Conservation (phyloP, 2,797 vertebrate species). For the Notolepis coatsorum region DNA sequence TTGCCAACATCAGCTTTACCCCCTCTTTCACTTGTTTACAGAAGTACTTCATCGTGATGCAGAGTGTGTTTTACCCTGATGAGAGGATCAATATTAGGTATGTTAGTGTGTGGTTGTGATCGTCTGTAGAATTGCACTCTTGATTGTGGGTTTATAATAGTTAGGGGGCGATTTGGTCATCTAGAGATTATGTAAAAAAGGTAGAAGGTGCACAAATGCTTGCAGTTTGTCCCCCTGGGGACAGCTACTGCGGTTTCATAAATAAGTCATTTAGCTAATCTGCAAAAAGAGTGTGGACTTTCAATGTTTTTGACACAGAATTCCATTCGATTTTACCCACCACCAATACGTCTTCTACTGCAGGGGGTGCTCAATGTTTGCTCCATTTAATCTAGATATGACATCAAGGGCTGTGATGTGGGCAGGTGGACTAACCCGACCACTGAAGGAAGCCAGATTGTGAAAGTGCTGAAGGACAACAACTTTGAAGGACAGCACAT, state of each 20-base stretch:
- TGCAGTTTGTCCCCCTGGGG: too few species aligned
- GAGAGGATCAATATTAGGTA: slow-evolving; percentile 81
- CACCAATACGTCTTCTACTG: too few species aligned
- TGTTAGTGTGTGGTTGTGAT: slow-evolving; percentile 27
- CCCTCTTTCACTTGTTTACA: slow-evolving; percentile 42
- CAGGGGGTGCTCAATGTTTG: too few species aligned
- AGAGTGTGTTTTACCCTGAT: slow-evolving; percentile 85
- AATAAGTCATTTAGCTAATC: too few species aligned
- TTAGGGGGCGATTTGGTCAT: background rate
- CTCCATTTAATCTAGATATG: slow-evolving; percentile 72
- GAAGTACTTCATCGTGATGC: slow-evolving; percentile 88
- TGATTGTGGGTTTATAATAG: too few species aligned
- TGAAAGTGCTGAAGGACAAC: slow-evolving; percentile 84
- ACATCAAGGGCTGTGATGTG: slow-evolving; percentile 85
- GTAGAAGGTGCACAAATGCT: too few species aligned
- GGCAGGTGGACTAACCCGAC: slow-evolving; percentile 78
- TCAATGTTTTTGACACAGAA: too few species aligned
- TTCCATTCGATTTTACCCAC: too few species aligned
- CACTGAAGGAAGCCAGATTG: slow-evolving; percentile 63
- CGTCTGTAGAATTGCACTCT: background rate
- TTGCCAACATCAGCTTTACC: background rate
- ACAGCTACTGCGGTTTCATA: too few species aligned
- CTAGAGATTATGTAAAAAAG: background rate
- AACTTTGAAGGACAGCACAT: slow-evolving; percentile 82
- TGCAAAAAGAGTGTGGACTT: too few species aligned